A percentile compares a stretch with the other conserved stretches of the same genome.
These are phyloP conservation scores for Homalodisca vitripennis DNA, from an alignment of 1,140 invertebrate species.

Conservation along the genomic window DNA sequence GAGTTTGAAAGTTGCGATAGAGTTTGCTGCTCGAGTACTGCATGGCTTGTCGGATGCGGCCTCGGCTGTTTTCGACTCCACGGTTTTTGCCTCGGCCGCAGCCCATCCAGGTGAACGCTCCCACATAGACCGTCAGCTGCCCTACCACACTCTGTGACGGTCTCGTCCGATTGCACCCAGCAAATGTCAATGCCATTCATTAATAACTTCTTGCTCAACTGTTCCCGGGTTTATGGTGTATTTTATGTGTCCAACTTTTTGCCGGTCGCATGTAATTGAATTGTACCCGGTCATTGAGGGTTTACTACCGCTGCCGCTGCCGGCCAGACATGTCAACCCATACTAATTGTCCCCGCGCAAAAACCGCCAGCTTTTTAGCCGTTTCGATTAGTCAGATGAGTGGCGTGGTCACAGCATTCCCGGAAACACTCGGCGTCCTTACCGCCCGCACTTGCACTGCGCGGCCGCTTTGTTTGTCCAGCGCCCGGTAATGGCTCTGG, in stretches of 20 bases:
- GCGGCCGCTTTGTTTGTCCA: no score
- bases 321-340: slow-evolving; percentile 19
- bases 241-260: slow-evolving; percentile 25
- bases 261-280: slow-evolving; percentile 23
- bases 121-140: no score
- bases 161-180: slow-evolving; percentile 18
- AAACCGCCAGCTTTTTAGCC: slow-evolving; percentile 7
- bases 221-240: slow-evolving; percentile 9
- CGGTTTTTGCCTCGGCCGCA: no score
- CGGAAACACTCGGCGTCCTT: not conserved
- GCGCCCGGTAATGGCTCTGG: no score
- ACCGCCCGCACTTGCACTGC: no score
- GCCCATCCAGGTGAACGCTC: no score
- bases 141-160: not conserved
- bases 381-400: slow-evolving; percentile 24
- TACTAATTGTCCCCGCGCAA: slow-evolving; percentile 2
- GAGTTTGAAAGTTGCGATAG: no score
- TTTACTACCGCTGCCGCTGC: not conserved
- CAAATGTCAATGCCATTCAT: slow-evolving; percentile 31
- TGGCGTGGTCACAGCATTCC: not conserved
- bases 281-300: slow-evolving; percentile 19
- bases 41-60: no score
- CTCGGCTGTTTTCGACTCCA: no score
- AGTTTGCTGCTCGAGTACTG: no score
- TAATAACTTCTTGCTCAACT: slow-evolving; percentile 28